Base-by-base conservation (phyloP, 1,140 invertebrate species). In the Pseudomyrmex sp. region DNA sequence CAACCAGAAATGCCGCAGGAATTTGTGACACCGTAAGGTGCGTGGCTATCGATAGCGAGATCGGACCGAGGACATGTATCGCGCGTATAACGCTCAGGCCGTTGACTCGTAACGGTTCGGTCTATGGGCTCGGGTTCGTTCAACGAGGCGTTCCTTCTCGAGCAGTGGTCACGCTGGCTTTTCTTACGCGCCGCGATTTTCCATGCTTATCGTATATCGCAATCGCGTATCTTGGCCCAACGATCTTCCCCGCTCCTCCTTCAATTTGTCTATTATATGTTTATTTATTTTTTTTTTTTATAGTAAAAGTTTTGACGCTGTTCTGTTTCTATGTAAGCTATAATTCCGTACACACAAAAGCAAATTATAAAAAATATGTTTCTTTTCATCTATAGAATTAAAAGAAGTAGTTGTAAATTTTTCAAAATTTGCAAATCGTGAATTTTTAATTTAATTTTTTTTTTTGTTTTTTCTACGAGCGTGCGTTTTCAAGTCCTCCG, bases 101-200 rank as follows among this genome's bases (percentile, higher is more conserved):
- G 88, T 91, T 91, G 92, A 92, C 91, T 92, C 87, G 89, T 91
- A 92, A 91, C 90, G 92, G 89, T 90, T 85, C 85, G 85, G 73
- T 87, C 89, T 90, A 89, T 83, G 86, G 86, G 59, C 74, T 82
- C 50, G 50, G 59, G 62, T 75, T 79, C 54, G 83, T 88, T 63
- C 76, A 80, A 85, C 84, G 84, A 82, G 44, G 76, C 86, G 58
- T 89, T 85, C 35, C 35, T 35, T 35, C 76, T 79, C 56, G 2
- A 85, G 79, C 62, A 68, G 61, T 56, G 66, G 72, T 26, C 83
- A 59, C 63, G 48, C 70, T 66, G 66, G 44, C 58, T 61, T 62
- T 13, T 73, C 73, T 72, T 73, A 9, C 66, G 23, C 50, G 26
- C 48, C 52, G 74, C 62, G 68, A 26, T 79, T 83, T 80, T 85